These are phyloP conservation scores for Drosophila mimica DNA, from an alignment of 2,888 invertebrate species.

Conservation along the genomic window DNA sequence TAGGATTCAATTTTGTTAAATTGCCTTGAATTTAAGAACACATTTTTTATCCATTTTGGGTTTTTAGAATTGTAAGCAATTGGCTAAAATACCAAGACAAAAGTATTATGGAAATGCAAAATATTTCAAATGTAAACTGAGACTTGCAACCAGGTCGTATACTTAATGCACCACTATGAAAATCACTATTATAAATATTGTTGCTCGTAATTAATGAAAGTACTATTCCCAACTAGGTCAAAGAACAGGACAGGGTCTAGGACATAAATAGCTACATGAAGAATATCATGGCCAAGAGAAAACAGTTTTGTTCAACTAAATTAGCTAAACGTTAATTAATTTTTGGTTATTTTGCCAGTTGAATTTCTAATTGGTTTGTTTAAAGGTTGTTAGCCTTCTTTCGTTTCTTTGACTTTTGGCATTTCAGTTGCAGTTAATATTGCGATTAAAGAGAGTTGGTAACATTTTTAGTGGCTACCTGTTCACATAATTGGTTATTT, in stretches of 20 bases:
- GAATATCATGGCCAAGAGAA: constrained; percentile 13
- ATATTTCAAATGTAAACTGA: constrained; percentile 3
- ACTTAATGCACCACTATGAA: constrained; percentile 20
- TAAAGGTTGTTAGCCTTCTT: constrained; percentile 2
- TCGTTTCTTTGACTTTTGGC: constrained; percentile 11
- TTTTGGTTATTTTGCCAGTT: constrained; percentile 6
- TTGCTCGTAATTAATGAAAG: constrained; percentile 22
- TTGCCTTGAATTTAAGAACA: not conserved
- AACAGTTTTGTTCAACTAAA: constrained; percentile 28
- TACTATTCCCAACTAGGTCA: not conserved
- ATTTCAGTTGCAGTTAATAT: not conserved
- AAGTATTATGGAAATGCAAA: not conserved
- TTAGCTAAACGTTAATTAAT: constrained; percentile 29
- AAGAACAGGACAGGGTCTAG: not conserved
- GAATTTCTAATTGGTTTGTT: constrained; percentile 18
- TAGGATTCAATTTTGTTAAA: not conserved
- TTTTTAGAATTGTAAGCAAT: not conserved
- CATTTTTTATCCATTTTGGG: not conserved
- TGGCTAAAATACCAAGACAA: not conserved
- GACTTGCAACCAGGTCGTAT: constrained; percentile 41
- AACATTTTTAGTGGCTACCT: constrained; percentile 3
- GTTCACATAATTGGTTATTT: constrained; percentile 1
- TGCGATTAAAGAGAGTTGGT: not conserved
- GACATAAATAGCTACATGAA: not conserved
- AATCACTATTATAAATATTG: constrained; percentile 26